phyloP scores from a whole-genome alignment of 1,140 invertebrate species.

The Trichonephila clavipes region DNA sequence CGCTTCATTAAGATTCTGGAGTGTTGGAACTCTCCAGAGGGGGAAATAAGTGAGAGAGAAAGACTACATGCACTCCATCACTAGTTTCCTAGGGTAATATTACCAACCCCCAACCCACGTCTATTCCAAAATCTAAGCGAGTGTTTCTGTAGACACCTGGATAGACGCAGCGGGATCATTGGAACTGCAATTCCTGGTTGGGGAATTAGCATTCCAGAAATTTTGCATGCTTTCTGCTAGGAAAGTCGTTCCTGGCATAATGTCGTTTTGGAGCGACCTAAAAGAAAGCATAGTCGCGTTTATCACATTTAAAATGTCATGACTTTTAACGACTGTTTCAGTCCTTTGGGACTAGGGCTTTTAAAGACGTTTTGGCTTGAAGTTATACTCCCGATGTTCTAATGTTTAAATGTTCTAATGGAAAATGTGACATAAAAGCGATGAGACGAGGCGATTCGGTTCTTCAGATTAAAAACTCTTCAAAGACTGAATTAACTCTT shows the following conservation, averaged over 20 bases:
- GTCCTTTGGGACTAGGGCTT: neutral
- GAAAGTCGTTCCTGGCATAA: neutral
- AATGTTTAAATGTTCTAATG: neutral
- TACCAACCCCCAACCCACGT: neutral
- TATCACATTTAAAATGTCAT: conserved; percentile 35
- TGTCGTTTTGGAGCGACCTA: no score
- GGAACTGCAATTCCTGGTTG: neutral
- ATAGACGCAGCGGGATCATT: neutral
- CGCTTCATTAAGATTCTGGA: conserved; percentile 39
- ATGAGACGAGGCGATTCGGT: neutral
- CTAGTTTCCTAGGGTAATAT: neutral
- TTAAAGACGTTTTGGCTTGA: neutral
- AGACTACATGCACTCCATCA: neutral
- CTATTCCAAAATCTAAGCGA: neutral
- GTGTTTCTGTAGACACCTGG: neutral
- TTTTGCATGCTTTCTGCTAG: neutral
- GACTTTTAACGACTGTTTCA: conserved; percentile 14
- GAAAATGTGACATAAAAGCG: neutral
- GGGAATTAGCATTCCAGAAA: conserved; percentile 10
- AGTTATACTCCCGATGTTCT: neutral
- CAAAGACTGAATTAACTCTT: no score
- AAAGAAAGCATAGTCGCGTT: neutral
- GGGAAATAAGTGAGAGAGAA: neutral
- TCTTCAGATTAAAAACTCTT: no score
- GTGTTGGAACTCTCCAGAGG: neutral